Evolutionary conservation across 2,888 invertebrate genomes (phyloP).

Genomic region (Diplazon laetatorius): DNA sequence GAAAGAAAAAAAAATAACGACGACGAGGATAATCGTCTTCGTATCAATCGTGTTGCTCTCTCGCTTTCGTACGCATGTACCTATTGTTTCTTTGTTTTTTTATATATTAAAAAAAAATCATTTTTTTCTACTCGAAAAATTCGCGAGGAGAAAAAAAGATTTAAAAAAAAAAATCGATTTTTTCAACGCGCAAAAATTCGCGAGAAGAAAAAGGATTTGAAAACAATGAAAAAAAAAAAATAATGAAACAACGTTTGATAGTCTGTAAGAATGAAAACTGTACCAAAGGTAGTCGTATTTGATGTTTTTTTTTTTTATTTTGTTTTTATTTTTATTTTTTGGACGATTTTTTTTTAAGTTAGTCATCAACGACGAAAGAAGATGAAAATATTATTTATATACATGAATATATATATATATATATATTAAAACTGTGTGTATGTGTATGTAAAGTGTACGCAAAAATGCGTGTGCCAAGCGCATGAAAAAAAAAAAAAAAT

Average conservation of each 20-base stretch:
- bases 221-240: conserved; percentile 67
- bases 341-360: conserved; percentile 47
- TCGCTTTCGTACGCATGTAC: conserved; percentile 47
- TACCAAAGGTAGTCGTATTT: conserved; percentile 78
- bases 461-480: conserved; percentile 44
- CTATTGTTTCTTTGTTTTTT: conserved; percentile 30
- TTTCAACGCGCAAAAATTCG: conserved; percentile 23
- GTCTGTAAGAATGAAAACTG: conserved; percentile 75
- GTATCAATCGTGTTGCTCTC: conserved; percentile 41
- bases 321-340: no score
- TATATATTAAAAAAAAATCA: background rate
- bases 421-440: conserved; percentile 52
- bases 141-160: background rate
- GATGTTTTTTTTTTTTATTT: no score
- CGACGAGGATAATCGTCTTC: no score
- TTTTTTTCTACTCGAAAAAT: conserved; percentile 25
- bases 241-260: conserved; percentile 73
- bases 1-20: no score
- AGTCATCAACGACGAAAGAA: conserved; percentile 52
- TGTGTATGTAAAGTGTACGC: conserved; percentile 38
- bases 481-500: conserved; percentile 11
- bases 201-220: conserved; percentile 65
- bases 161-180: background rate
- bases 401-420: conserved; percentile 46
- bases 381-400: no score